Evolutionary conservation across 2,888 invertebrate species (phyloP).

Genomic region (Drosophila picticornis): DNA sequence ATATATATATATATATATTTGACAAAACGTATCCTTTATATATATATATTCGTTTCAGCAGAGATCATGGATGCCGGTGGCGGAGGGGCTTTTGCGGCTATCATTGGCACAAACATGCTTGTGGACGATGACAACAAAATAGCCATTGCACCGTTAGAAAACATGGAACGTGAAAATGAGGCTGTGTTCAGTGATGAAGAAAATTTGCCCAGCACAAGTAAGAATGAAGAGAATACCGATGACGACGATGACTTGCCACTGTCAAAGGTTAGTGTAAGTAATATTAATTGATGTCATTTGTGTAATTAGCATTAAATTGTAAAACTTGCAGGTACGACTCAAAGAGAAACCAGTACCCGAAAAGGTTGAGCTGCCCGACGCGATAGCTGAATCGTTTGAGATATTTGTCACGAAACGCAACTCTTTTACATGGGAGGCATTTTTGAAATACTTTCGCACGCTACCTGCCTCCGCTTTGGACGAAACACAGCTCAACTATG

Average conservation of each 20-base stretch:
- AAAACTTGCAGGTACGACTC: slow-evolving; percentile 80
- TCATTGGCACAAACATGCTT: slow-evolving; percentile 40
- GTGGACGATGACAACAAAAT: slow-evolving; percentile 76
- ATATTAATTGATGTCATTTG: too few relatives aligned
- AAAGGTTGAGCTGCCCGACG: slow-evolving; percentile 84
- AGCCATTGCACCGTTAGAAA: slow-evolving; percentile 62
- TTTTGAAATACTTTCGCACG: slow-evolving; percentile 84
- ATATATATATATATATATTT: neutral
- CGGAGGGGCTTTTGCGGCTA: slow-evolving; percentile 28
- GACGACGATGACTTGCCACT: slow-evolving; percentile 90
- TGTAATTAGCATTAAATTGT: neutral
- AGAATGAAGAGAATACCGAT: slow-evolving; percentile 85
- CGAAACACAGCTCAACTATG: slow-evolving; percentile 84
- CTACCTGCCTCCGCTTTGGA: slow-evolving; percentile 83
- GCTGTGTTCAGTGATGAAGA: slow-evolving; percentile 85
- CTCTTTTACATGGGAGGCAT: slow-evolving; percentile 83
- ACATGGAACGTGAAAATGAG: slow-evolving; percentile 82
- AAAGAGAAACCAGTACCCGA: slow-evolving; percentile 85
- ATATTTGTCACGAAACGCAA: slow-evolving; percentile 83
- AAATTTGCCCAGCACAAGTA: slow-evolving; percentile 86
- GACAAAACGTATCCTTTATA: neutral
- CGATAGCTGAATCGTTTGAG: slow-evolving; percentile 84
- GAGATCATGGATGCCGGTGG: slow-evolving; percentile 52
- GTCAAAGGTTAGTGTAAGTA: slow-evolving; percentile 88
- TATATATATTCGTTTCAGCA: slow-evolving; percentile 24